Conservation (phyloP, 2,113 vertebrate species). For the Anser cygnoides region DNA sequence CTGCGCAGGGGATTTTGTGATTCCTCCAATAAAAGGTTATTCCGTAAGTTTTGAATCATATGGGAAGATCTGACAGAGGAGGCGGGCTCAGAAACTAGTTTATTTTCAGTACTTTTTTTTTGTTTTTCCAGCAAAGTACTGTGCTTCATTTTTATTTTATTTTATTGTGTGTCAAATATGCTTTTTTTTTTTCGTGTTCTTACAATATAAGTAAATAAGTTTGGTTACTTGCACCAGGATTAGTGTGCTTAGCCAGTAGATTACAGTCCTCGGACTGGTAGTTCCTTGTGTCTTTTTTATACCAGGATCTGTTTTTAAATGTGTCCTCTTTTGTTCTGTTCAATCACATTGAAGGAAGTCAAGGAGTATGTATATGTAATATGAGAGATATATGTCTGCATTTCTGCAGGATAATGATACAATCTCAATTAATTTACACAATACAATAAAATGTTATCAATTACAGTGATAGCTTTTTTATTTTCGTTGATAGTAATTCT, state of each 20-base stretch:
- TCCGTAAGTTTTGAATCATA: background rate
- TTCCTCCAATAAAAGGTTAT: background rate
- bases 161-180: background rate
- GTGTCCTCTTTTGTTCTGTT: background rate
- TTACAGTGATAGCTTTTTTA: too few relatives aligned
- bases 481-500: too few relatives aligned
- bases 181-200: background rate
- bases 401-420: too few relatives aligned
- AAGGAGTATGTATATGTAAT: background rate
- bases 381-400: too few relatives aligned
- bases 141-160: background rate
- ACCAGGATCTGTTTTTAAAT: background rate
- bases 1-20: background rate
- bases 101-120: background rate
- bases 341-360: background rate
- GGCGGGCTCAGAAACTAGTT: background rate
- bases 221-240: background rate
- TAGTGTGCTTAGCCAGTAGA: background rate
- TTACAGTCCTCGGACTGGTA: background rate
- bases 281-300: background rate
- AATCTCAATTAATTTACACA: too few relatives aligned
- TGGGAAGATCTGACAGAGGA: background rate
- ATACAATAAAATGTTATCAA: too few relatives aligned
- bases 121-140: background rate
- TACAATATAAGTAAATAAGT: background rate